Conservation (phyloP, 1,140 invertebrate genomes). For the Carposina sasakii region DNA sequence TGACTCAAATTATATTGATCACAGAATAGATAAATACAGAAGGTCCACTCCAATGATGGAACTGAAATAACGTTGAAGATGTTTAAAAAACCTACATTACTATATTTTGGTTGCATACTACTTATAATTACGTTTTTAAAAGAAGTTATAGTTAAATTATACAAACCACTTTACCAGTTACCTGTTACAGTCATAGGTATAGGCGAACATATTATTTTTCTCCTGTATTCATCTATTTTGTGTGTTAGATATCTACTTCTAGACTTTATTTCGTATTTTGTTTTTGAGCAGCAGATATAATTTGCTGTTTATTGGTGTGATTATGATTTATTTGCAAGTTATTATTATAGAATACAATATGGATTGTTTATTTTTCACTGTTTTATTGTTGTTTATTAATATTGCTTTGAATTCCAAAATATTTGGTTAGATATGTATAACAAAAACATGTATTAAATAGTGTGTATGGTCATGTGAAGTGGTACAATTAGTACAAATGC, state of each 20-base stretch:
- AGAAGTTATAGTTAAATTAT: not conserved
- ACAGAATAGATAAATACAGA: too few species aligned
- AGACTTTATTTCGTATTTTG: not conserved
- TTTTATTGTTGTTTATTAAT: not conserved
- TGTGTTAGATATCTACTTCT: too few species aligned
- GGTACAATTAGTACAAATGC: slow-evolving; percentile 65
- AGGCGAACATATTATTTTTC: not conserved
- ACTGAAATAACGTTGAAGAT: too few species aligned
- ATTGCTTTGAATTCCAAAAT: not conserved
- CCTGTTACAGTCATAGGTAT: too few species aligned
- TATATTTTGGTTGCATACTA: not conserved
- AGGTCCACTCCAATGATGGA: too few species aligned
- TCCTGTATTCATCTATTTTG: not conserved
- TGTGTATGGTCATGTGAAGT: slow-evolving; percentile 35
- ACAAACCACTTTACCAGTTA: not conserved
- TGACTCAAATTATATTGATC: too few species aligned
- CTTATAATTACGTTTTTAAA: not conserved
- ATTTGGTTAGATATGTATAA: not conserved
- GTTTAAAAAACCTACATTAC: too few species aligned
- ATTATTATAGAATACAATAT: not conserved
- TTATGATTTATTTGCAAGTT: not conserved
- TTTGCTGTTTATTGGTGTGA: not conserved
- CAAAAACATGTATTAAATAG: not conserved
- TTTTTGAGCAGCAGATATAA: slow-evolving; percentile 2
- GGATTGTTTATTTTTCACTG: not conserved